Evolutionary conservation across 2,113 vertebrate genomes (phyloP).

Genomic region (Sciurus niger): DNA sequence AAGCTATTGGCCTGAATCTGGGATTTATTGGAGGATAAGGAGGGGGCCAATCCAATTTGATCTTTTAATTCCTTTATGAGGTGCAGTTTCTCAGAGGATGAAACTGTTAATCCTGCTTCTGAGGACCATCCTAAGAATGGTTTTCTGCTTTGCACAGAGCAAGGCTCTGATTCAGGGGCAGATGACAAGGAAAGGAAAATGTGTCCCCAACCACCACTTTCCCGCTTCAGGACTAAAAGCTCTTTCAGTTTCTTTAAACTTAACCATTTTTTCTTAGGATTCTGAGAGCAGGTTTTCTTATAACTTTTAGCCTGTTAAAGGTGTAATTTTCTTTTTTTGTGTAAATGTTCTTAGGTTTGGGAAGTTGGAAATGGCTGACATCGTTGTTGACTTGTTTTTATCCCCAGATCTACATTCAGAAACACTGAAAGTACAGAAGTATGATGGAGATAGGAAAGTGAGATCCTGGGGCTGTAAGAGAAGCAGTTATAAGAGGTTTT

Average conservation of each 20-base stretch:
- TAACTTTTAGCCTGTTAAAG: neutral
- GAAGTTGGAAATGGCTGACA: neutral
- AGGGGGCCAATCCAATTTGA: slow-evolving; percentile 27
- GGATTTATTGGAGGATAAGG: slow-evolving; percentile 37
- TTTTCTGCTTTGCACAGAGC: neutral
- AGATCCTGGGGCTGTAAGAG: neutral
- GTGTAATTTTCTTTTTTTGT: neutral
- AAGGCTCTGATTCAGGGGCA: neutral
- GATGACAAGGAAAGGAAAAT: neutral
- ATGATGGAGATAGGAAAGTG: neutral
- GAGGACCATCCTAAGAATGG: slow-evolving; percentile 11
- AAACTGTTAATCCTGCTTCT: neutral
- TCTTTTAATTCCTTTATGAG: slow-evolving; percentile 44
- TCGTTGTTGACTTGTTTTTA: neutral
- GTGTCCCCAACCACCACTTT: neutral
- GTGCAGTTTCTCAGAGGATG: neutral
- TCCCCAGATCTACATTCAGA: neutral
- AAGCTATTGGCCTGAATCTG: slow-evolving; percentile 47
- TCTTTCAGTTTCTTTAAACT: neutral
- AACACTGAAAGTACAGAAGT: neutral
- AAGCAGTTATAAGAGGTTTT: neutral
- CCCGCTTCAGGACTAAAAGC: accelerated
- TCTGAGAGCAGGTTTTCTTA: neutral
- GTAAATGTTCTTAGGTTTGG: neutral
- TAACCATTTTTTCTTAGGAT: neutral